These are phyloP conservation scores for Notothenia coriiceps DNA, from an alignment of 2,113 vertebrate genomes.

Conservation along the genomic window DNA sequence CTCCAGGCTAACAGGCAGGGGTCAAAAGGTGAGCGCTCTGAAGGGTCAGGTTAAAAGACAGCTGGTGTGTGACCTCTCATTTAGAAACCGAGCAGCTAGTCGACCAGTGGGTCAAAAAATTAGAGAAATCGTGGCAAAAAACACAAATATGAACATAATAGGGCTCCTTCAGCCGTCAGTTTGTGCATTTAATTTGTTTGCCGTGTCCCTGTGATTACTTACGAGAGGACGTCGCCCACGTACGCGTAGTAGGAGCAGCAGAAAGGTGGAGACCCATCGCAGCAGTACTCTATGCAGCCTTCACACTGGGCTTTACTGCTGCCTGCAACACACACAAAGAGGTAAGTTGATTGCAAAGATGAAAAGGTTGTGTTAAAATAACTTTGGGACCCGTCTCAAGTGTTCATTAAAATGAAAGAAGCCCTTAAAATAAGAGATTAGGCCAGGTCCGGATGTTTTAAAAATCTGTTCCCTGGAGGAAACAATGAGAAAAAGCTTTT, in stretches of 20 bases:
- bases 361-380: not conserved
- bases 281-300: slow-evolving; percentile 92
- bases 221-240: slow-evolving; percentile 94
- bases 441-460: too few relatives aligned
- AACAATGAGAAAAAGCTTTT: slow-evolving; percentile 38
- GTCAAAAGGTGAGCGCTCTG: slow-evolving; percentile 47
- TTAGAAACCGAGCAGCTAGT: not conserved
- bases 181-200: slow-evolving; percentile 3
- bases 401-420: not conserved
- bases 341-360: not conserved
- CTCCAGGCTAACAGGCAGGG: not conserved
- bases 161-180: too few relatives aligned
- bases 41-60: slow-evolving; percentile 25
- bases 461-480: not conserved
- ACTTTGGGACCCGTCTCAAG: not conserved
- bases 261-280: slow-evolving; percentile 90
- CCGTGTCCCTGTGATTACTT: slow-evolving; percentile 67
- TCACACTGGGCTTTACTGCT: slow-evolving; percentile 87
- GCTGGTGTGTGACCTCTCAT: slow-evolving; percentile 36
- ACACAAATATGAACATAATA: too few relatives aligned
- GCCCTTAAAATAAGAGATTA: too few relatives aligned
- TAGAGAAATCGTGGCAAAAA: too few relatives aligned
- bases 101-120: too few relatives aligned
- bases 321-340: slow-evolving; percentile 78
- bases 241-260: slow-evolving; percentile 96